Conservation (phyloP, 2,888 invertebrate species). For the Adela reaumurella region DNA sequence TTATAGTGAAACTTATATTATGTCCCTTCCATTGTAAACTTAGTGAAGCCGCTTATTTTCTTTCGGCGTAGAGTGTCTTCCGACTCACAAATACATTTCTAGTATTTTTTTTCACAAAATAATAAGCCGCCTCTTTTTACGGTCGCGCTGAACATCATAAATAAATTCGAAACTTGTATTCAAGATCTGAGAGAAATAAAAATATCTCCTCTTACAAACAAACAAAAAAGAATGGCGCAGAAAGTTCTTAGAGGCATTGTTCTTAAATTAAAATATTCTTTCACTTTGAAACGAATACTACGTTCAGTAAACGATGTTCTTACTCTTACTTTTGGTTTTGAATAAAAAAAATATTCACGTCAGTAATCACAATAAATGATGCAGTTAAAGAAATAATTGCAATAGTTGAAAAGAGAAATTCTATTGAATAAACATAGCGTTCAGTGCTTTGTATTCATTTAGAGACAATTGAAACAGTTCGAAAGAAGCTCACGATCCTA, state of each 20-base stretch:
- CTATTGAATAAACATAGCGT: too few relatives aligned
- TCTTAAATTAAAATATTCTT: neutral
- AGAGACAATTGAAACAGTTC: too few relatives aligned
- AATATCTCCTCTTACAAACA: neutral
- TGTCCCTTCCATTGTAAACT: slow-evolving; percentile 35
- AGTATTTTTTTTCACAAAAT: neutral
- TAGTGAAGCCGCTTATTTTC: slow-evolving; percentile 17
- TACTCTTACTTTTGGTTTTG: too few relatives aligned
- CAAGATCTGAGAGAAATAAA: neutral
- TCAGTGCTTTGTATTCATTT: too few relatives aligned
- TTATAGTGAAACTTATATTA: slow-evolving; percentile 44
- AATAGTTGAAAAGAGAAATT: too few relatives aligned
- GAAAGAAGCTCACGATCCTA: too few relatives aligned
- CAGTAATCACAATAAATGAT: too few relatives aligned
- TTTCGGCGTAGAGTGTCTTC: slow-evolving; percentile 12
- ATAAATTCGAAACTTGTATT: neutral
- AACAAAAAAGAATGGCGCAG: neutral
- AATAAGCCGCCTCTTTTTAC: neutral
- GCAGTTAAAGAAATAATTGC: too few relatives aligned
- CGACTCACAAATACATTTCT: neutral
- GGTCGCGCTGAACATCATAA: neutral
- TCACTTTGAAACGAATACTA: neutral
- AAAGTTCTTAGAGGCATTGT: neutral
- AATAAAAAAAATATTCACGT: too few relatives aligned
- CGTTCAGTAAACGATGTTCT: too few relatives aligned